Conservation (phyloP, 2,888 invertebrate genomes). For the Prenolepis imparis region DNA sequence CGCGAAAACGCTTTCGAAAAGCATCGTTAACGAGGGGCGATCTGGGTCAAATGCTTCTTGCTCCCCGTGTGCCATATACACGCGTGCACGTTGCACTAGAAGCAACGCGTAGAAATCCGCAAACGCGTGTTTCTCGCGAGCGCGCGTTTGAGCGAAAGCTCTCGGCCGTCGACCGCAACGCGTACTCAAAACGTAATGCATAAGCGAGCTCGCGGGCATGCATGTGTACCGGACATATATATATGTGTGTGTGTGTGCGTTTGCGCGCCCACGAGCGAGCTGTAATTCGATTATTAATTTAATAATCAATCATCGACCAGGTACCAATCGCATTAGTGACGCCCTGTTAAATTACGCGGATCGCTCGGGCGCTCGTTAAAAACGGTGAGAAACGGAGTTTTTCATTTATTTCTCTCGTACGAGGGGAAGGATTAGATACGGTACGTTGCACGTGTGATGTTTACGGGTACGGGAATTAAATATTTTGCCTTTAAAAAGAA, state of each 20-base stretch:
- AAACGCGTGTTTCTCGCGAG: slow-evolving; percentile 46
- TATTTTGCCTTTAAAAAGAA: background rate
- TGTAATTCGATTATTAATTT: slow-evolving; percentile 71
- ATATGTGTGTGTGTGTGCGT: slow-evolving; percentile 26
- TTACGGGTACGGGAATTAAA: background rate
- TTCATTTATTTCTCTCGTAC: background rate
- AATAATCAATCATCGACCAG: slow-evolving; percentile 62
- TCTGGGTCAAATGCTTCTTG: slow-evolving; percentile 59
- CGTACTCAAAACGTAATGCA: slow-evolving; percentile 57
- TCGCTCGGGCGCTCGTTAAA: slow-evolving; percentile 35
- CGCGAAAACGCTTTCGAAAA: slow-evolving; percentile 41
- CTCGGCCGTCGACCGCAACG: slow-evolving; percentile 53
- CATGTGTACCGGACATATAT: background rate
- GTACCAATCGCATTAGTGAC: slow-evolving; percentile 54
- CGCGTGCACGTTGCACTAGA: background rate
- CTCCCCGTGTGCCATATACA: slow-evolving; percentile 26
- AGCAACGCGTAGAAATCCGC: slow-evolving; percentile 48
- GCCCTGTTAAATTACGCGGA: slow-evolving; percentile 53
- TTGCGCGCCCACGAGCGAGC: background rate
- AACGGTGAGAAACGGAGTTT: slow-evolving; percentile 32
- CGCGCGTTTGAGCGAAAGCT: slow-evolving; percentile 54
- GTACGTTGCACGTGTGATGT: background rate
- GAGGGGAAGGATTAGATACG: background rate
- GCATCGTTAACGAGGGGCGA: slow-evolving; percentile 55
- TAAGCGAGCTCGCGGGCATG: slow-evolving; percentile 24